Conservation (phyloP, 2,113 vertebrate genomes). For the Nyctibius bracteatus region DNA sequence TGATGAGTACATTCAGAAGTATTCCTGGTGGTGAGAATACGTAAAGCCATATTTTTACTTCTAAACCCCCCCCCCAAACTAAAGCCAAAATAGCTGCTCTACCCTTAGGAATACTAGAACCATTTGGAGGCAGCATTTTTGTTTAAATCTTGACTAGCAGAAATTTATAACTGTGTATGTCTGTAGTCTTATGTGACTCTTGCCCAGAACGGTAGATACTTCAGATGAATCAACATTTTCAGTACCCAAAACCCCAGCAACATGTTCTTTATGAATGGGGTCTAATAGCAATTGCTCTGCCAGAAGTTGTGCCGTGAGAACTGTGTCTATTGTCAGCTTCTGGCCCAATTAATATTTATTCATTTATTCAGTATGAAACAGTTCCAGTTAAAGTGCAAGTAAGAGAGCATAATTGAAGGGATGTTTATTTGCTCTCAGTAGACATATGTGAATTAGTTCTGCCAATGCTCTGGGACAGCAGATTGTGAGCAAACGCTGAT, state of each 20-base stretch:
- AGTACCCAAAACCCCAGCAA: background rate
- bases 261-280: background rate
- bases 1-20: background rate
- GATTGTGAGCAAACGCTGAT: background rate
- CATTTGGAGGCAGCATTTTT: background rate
- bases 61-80: fast-evolving
- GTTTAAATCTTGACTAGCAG: background rate
- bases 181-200: background rate
- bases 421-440: background rate
- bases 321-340: background rate
- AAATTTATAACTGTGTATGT: background rate
- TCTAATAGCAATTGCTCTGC: background rate
- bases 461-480: background rate
- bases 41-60: background rate
- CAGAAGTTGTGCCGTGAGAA: background rate
- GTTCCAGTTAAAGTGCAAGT: background rate
- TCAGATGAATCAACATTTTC: background rate
- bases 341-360: background rate
- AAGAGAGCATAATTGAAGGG: background rate
- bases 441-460: background rate
- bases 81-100: background rate
- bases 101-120: background rate
- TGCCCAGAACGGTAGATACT: background rate
- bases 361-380: background rate
- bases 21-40: background rate